phyloP scores from a whole-genome alignment of 2,888 invertebrate species.

The Xestia rhomboidea region DNA sequence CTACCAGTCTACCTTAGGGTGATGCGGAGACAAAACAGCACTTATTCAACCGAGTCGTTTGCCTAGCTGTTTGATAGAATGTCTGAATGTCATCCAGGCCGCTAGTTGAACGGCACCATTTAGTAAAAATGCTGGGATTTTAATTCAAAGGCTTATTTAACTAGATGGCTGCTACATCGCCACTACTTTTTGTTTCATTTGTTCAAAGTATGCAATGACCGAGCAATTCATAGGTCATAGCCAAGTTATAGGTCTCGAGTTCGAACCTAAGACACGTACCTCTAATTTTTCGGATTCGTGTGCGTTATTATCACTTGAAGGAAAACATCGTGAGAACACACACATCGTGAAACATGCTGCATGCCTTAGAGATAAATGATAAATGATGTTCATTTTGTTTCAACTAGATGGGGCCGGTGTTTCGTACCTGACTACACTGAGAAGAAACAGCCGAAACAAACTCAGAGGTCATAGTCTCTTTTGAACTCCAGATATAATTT shows the following conservation, averaged over 20 bases:
- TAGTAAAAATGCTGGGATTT: not conserved
- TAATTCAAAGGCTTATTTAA: not conserved
- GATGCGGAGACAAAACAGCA: too few species aligned
- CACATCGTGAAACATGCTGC: too few species aligned
- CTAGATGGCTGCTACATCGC: not conserved
- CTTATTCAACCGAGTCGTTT: too few species aligned
- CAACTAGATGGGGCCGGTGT: too few species aligned
- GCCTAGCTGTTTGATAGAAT: not conserved
- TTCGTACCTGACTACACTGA: too few species aligned
- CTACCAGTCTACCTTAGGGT: too few species aligned
- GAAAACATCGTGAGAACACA: too few species aligned
- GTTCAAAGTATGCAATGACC: not conserved
- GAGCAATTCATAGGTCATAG: not conserved
- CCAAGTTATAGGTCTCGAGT: not conserved
- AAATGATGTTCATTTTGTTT: too few species aligned
- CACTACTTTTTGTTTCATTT: not conserved
- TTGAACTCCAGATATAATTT: too few species aligned
- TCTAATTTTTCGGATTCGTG: not conserved
- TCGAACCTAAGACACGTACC: not conserved
- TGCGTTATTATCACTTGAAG: not conserved
- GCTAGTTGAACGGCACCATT: not conserved
- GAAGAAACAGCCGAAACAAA: too few species aligned
- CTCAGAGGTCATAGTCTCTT: too few species aligned
- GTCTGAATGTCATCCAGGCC: not conserved
- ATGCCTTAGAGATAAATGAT: too few species aligned